These are phyloP conservation scores for Scolopax rusticola DNA, from an alignment of 2,797 vertebrate species.

Conservation along the genomic window DNA sequence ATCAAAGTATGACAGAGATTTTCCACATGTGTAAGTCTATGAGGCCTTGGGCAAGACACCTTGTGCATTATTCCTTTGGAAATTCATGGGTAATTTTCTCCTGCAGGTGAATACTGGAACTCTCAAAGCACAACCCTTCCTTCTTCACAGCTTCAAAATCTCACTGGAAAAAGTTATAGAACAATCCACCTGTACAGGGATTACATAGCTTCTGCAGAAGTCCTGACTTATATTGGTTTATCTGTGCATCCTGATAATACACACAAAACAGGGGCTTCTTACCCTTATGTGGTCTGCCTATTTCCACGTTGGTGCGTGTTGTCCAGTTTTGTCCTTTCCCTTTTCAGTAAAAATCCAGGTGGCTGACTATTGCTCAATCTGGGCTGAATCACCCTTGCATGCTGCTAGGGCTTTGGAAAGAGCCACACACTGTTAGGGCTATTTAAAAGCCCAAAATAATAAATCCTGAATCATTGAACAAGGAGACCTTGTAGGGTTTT, in stretches of 20 bases:
- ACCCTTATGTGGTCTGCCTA: neutral
- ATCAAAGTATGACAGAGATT: neutral
- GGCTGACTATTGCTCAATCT: neutral
- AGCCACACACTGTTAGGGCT: accelerated
- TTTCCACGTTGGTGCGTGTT: neutral
- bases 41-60: neutral
- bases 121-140: neutral
- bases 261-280: neutral
- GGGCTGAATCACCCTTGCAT: accelerated
- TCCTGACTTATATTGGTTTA: neutral
- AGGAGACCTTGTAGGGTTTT: neutral
- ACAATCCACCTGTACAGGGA: neutral
- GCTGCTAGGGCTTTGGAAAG: neutral
- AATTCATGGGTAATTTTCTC: neutral
- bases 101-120: neutral
- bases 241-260: neutral
- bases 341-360: neutral
- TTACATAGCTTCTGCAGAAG: neutral
- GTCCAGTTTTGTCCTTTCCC: neutral
- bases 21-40: neutral
- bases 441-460: neutral
- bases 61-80: neutral
- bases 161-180: neutral
- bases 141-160: neutral
- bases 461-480: neutral